Percentiles rank a stretch among this genome's conserved stretches.
phyloP scores from a whole-genome alignment of 2,113 vertebrate species.

The Osmerus mordax region DNA sequence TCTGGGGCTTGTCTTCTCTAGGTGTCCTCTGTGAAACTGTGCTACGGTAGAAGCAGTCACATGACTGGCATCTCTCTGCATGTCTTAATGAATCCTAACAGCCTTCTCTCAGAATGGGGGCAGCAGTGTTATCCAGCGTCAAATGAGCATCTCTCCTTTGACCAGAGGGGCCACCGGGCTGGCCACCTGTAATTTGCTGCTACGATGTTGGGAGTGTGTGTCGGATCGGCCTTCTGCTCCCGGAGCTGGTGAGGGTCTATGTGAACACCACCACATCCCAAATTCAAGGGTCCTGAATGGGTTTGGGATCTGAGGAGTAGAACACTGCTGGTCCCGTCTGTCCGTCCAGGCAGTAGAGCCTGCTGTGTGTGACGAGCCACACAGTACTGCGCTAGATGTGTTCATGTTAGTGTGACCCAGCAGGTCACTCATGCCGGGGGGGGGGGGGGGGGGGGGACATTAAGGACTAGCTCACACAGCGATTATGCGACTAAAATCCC shows the following conservation, averaged over 20 bases:
- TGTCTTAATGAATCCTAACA: constrained; percentile 46
- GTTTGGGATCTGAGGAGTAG: constrained; percentile 1
- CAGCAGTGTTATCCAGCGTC: constrained; percentile 41
- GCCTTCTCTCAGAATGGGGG: constrained; percentile 35
- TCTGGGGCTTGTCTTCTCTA: background rate
- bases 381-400: constrained; percentile 26
- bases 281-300: background rate
- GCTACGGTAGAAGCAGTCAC: constrained; percentile 23
- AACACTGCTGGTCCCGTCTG: constrained; percentile 62
- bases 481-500: constrained; percentile 23
- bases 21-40: constrained; percentile 20
- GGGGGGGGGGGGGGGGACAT: constrained; percentile 43
- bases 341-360: constrained; percentile 26
- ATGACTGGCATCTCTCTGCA: constrained; percentile 37
- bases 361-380: constrained; percentile 28
- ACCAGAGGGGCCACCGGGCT: too few species aligned
- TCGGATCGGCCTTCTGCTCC: too few species aligned
- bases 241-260: too few species aligned
- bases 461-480: constrained; percentile 65
- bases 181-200: too few species aligned
- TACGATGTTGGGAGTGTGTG: too few species aligned
- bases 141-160: too few species aligned
- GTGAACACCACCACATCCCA: background rate
- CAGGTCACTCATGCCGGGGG: too few species aligned
- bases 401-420: constrained; percentile 19